Conservation (phyloP, 64 coral and sea anemone genomes). For the Platygyra sinensis region DNA sequence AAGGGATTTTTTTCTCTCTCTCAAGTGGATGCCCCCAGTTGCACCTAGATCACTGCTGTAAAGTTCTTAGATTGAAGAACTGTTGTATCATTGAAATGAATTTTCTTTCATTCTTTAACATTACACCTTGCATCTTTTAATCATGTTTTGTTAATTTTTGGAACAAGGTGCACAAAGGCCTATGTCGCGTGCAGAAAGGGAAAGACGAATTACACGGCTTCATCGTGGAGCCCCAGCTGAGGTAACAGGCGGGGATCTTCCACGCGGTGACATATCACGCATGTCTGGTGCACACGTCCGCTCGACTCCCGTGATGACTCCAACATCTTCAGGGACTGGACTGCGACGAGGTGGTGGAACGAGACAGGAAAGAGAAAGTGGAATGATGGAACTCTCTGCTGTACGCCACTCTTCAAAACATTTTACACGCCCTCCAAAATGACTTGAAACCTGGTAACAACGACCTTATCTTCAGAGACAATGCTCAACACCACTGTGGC, state of each 20-base stretch:
- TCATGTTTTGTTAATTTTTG: neutral
- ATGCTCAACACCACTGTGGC: neutral
- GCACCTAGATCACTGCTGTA: too few species aligned
- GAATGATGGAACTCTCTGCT: conserved; percentile 66
- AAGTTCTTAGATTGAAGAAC: too few species aligned
- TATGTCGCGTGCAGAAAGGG: conserved; percentile 82
- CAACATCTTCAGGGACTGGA: conserved; percentile 57
- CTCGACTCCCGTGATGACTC: conserved; percentile 90
- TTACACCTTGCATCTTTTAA: neutral
- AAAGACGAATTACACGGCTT: conserved; percentile 71
- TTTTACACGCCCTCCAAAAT: conserved; percentile 26
- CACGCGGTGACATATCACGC: conserved; percentile 82
- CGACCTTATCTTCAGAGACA: neutral
- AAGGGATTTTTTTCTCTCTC: too few species aligned
- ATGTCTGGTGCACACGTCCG: conserved; percentile 91
- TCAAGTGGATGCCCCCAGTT: too few species aligned
- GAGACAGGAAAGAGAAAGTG: conserved; percentile 75
- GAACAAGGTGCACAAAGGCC: conserved; percentile 74
- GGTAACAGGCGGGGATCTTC: conserved; percentile 59
- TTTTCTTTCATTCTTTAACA: too few species aligned
- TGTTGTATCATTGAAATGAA: too few species aligned
- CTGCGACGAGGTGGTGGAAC: conserved; percentile 77
- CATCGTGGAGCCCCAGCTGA: conserved; percentile 84
- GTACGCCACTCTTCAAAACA: conserved; percentile 39
- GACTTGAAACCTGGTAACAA: neutral